Evolutionary conservation across 2,797 vertebrate species (phyloP), one percentile per base, ranked within the genome.

Genomic region (Scolopax bukidnonensis): DNA sequence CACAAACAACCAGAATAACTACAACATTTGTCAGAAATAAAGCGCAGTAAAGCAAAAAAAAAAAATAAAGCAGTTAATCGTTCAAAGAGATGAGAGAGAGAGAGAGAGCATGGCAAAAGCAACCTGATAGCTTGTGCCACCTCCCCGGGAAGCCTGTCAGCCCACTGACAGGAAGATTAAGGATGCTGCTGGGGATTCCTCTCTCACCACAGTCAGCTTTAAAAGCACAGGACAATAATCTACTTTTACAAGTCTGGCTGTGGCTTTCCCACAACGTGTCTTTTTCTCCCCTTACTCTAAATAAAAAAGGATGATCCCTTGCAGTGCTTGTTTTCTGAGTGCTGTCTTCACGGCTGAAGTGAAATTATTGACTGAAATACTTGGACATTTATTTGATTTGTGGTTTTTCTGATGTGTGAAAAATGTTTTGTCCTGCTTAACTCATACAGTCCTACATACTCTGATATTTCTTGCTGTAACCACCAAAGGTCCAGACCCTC

Each of bases 101-200:
- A 21, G 45, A 12, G 45, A n/a, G 36, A 53, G 24, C 38, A 45
- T 4, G 23, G 93, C 77, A 90, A 65, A 79, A 87, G 57, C 90
- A 96, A 91, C 19, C 38, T 23, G 64, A 82, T 61, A 64, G 33
- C 56, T 82, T 68, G 89, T 76, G 54, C 77, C 23, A 17, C 33
- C 70, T 91, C 13, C 19, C 27, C 41, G 89, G 54, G 45, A 84
- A 87, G 67, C 57, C 63, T 87, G 79, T 92, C 95, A 82, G 73
- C 71, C 64, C 64, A 27, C 50, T 91, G 86, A 56, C 90, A 89
- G 71, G 48, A 79, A 90, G 80, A 93, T 90, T 87, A 91, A 92
- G 74, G 48, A 74, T 74, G 74, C 78, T 79, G 79, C 91, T 86
- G 85, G 79, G 87, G 94, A 91, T 92, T 89, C 87, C 87, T 93